Conservation (phyloP, 2,113 vertebrate genomes). For the Spea multiplicata region DNA sequence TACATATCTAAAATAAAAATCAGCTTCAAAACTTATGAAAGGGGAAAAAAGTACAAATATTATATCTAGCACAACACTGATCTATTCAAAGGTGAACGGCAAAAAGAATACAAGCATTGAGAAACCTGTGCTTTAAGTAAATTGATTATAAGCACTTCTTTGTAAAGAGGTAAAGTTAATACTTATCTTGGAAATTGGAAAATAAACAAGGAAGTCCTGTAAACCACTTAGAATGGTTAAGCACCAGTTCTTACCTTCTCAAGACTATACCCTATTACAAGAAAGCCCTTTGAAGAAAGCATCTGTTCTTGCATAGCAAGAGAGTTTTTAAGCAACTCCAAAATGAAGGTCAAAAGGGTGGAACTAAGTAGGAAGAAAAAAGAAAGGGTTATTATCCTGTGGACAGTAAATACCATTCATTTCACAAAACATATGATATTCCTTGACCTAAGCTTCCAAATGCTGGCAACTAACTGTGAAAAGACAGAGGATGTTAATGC, state of each 20-base stretch:
- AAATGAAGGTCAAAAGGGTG: slow-evolving; percentile 91
- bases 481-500: too few species aligned
- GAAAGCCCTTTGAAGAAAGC: slow-evolving; percentile 94
- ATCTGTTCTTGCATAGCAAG: slow-evolving; percentile 98
- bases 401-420: not conserved
- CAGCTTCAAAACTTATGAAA: not conserved
- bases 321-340: slow-evolving; percentile 96
- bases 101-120: too few species aligned
- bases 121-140: too few species aligned
- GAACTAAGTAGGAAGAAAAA: slow-evolving; percentile 71
- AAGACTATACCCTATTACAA: slow-evolving; percentile 91
- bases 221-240: too few species aligned
- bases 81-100: too few species aligned
- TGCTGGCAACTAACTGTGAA: too few species aligned
- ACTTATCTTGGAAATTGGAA: not conserved
- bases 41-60: too few species aligned
- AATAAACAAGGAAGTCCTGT: not conserved
- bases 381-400: not conserved
- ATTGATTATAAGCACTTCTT: too few species aligned
- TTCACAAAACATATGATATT: too few species aligned
- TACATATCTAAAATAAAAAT: not conserved
- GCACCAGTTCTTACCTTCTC: slow-evolving; percentile 81
- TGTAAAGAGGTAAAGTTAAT: too few species aligned
- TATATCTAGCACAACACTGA: too few species aligned
- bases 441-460: too few species aligned